These are phyloP conservation scores for Amphipyra berbera DNA, from an alignment of 2,888 invertebrate genomes.

Conservation along the genomic window DNA sequence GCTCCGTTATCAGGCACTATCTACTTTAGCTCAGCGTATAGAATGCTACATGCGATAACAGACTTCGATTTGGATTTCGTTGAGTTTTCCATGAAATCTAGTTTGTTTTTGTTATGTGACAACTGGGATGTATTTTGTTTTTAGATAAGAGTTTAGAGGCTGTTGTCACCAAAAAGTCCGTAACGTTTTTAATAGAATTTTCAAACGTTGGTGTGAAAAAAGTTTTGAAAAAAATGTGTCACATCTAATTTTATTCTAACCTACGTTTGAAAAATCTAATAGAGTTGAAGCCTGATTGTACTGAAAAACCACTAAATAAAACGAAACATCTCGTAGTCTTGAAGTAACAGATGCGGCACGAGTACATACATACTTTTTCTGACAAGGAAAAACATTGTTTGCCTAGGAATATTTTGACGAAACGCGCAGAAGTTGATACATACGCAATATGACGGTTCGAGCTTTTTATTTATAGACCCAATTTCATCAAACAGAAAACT, in stretches of 20 bases:
- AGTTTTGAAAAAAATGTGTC: too few relatives aligned
- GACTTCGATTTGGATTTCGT: slow-evolving; percentile 50
- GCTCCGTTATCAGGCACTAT: slow-evolving; percentile 57
- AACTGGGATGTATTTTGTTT: slow-evolving; percentile 29
- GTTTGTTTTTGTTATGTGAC: slow-evolving; percentile 30
- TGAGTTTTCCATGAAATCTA: slow-evolving; percentile 50
- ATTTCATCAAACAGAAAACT: slow-evolving; percentile 73
- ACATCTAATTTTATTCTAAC: too few relatives aligned
- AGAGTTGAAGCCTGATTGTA: too few relatives aligned
- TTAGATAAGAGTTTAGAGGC: slow-evolving; percentile 6
- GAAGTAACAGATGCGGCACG: slow-evolving; percentile 36
- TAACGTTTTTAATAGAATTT: too few relatives aligned
- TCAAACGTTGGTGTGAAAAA: too few relatives aligned
- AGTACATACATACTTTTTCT: slow-evolving; percentile 34
- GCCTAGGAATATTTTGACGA: slow-evolving; percentile 44
- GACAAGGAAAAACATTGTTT: slow-evolving; percentile 32
- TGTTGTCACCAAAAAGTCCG: slow-evolving; percentile 6
- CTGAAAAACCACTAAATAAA: slow-evolving; percentile 6
- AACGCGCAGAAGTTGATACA: slow-evolving; percentile 50
- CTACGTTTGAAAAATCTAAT: too few relatives aligned
- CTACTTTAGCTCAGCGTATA: slow-evolving; percentile 51
- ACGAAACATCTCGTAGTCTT: slow-evolving; percentile 11
- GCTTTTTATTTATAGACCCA: slow-evolving; percentile 64
- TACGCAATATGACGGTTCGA: slow-evolving; percentile 54
- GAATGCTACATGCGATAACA: slow-evolving; percentile 55